Percentiles rank a stretch among this genome's conserved stretches.
These are phyloP conservation scores for Danaus plexippus DNA, from an alignment of 1,140 invertebrate species.

Conservation along the genomic window DNA sequence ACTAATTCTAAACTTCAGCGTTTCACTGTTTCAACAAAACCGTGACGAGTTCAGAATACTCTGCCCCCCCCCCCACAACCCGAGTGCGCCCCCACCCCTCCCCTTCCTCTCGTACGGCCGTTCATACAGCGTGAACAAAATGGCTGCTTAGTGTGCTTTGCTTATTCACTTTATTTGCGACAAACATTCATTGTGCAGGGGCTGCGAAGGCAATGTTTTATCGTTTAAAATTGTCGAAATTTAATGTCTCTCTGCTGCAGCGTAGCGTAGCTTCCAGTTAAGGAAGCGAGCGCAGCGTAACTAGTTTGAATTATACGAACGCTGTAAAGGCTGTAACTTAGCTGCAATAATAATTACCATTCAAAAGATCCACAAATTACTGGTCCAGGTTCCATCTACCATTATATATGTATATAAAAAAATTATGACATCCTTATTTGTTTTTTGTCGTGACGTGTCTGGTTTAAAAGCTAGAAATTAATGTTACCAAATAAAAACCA, in stretches of 20 bases:
- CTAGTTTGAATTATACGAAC: no score
- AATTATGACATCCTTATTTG: slow-evolving; percentile 6
- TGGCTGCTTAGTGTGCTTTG: slow-evolving; percentile 36
- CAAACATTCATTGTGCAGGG: slow-evolving; percentile 31
- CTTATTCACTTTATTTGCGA: slow-evolving; percentile 35
- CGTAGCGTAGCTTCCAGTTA: not conserved
- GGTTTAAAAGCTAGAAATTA: slow-evolving; percentile 12
- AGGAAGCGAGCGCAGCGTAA: no score
- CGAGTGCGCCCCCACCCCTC: no score
- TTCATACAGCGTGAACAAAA: slow-evolving; percentile 35
- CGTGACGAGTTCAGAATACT: slow-evolving; percentile 19
- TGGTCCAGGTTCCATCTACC: no score
- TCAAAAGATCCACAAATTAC: no score
- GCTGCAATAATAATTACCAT: no score
- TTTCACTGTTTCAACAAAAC: slow-evolving; percentile 23
- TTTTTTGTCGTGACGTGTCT: slow-evolving; percentile 10
- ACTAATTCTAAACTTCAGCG: slow-evolving; percentile 19
- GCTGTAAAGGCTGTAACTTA: no score
- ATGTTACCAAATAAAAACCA: slow-evolving; percentile 21
- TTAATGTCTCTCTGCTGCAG: slow-evolving; percentile 14
- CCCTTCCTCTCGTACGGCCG: slow-evolving; percentile 17
- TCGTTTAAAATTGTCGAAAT: slow-evolving; percentile 27
- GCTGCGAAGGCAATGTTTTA: slow-evolving; percentile 20
- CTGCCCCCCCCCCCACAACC: no score
- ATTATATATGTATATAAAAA: not conserved